Conservation (phyloP, 2,888 invertebrate species). For the Drosophila sordidula region DNA sequence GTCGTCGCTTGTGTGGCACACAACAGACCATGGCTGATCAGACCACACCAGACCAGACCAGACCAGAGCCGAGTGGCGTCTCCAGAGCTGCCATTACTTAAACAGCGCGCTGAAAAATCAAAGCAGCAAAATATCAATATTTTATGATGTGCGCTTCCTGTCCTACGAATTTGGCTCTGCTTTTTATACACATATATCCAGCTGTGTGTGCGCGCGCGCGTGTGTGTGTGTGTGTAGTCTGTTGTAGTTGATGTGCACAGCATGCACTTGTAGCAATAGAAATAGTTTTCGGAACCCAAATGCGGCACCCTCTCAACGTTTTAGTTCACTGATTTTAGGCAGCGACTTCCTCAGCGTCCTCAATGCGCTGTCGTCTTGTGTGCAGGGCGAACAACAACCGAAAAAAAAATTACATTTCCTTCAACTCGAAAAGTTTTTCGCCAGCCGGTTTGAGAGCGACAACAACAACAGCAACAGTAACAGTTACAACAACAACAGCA, state of each 20-base stretch:
- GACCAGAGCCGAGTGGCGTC: conserved; percentile 22
- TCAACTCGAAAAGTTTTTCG: conserved; percentile 77
- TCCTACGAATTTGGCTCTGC: conserved; percentile 27
- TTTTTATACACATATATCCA: conserved; percentile 18
- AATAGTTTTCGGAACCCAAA: conserved; percentile 49
- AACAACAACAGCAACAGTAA: conserved; percentile 39
- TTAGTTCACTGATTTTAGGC: conserved; percentile 80
- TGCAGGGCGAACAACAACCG: conserved; percentile 10
- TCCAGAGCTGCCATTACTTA: conserved; percentile 72
- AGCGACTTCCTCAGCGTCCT: conserved; percentile 62
- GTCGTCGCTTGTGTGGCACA: conserved; percentile 50
- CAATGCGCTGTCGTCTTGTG: conserved; percentile 48
- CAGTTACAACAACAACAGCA: conserved; percentile 21
- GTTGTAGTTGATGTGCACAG: conserved; percentile 51
- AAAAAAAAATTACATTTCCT: conserved; percentile 74
- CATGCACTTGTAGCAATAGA: conserved; percentile 69
- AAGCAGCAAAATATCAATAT: conserved; percentile 81
- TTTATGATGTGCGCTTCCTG: conserved; percentile 80
- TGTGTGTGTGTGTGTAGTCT: conserved; percentile 8
- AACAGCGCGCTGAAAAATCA: conserved; percentile 74
- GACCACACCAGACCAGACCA: conserved; percentile 17
- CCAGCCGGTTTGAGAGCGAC: conserved; percentile 46
- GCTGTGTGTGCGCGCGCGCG: too few species aligned
- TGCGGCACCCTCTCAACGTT: conserved; percentile 58
- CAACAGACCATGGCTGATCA: conserved; percentile 6